These are phyloP conservation scores for Palythoa caribaeorum DNA, from an alignment of 92 coral and sea anemone genomes.

Conservation along the genomic window DNA sequence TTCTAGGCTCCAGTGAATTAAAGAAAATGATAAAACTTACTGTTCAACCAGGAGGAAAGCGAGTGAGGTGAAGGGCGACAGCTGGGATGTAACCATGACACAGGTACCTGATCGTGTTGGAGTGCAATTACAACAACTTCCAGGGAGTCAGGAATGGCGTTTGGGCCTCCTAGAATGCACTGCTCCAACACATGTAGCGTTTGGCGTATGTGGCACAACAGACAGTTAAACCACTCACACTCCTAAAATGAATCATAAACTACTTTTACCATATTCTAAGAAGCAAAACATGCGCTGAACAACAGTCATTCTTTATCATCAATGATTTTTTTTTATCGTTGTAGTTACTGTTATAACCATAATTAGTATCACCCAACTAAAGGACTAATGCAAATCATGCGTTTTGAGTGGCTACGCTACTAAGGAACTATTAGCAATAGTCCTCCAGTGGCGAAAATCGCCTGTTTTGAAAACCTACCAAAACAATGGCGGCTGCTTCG, in stretches of 20 bases:
- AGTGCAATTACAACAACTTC: constrained; percentile 72
- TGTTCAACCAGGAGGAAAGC: constrained; percentile 87
- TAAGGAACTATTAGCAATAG: no score
- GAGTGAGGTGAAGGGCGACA: constrained; percentile 92
- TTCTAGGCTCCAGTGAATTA: neutral
- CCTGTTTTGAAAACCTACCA: no score
- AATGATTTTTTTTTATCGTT: no score
- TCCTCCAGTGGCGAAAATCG: no score
- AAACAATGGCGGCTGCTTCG: no score
- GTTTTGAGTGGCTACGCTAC: no score
- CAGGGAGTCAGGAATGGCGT: constrained; percentile 81
- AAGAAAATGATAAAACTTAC: constrained; percentile 50
- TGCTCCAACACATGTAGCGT: constrained; percentile 86
- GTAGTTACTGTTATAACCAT: no score
- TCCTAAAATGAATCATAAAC: constrained; percentile 59
- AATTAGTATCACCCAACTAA: neutral
- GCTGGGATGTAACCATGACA: constrained; percentile 88
- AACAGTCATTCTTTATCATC: no score
- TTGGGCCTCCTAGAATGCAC: constrained; percentile 87
- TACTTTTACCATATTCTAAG: neutral
- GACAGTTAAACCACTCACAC: constrained; percentile 95
- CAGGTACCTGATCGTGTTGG: constrained; percentile 82
- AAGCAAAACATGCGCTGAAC: no score
- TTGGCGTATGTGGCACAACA: constrained; percentile 88
- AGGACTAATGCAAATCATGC: no score